These are phyloP conservation scores for Sitta europaea DNA, from an alignment of 2,113 vertebrate species.

Conservation along the genomic window DNA sequence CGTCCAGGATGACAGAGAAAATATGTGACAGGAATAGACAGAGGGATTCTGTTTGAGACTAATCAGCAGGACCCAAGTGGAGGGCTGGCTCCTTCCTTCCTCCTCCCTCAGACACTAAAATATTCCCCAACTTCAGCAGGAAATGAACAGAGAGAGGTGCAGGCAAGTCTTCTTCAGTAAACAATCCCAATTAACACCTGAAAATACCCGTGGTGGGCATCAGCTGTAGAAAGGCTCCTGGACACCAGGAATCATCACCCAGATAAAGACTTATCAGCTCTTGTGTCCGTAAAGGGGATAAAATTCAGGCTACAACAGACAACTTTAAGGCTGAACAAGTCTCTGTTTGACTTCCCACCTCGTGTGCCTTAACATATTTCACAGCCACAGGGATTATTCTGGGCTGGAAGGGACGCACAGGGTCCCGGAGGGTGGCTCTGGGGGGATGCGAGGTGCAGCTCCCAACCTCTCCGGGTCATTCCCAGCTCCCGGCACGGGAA, in stretches of 20 bases:
- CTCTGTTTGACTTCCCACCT: neutral
- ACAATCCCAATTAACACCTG: neutral
- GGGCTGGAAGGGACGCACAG: neutral
- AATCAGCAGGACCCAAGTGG: neutral
- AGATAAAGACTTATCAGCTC: neutral
- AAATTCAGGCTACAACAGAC: neutral
- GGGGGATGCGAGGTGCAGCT: too few relatives aligned
- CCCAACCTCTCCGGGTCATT: neutral
- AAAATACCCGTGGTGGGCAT: rapidly evolving
- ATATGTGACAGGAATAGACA: neutral
- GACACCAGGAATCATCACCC: neutral
- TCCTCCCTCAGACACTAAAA: neutral
- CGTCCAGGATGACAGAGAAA: neutral
- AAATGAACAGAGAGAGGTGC: neutral
- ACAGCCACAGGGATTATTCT: neutral
- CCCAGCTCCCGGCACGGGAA: rapidly evolving
- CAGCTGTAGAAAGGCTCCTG: rapidly evolving
- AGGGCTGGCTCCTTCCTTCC: neutral
- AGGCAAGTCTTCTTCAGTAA: neutral
- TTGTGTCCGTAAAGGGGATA: neutral
- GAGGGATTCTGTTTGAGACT: neutral
- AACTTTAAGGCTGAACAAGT: neutral
- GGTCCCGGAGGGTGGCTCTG: too few relatives aligned
- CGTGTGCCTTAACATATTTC: neutral
- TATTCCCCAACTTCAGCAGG: neutral